A percentile compares a stretch with the other conserved stretches of the same genome.
Conservation (phyloP, 2,797 vertebrate species). For the Poliocrania exsul region DNA sequence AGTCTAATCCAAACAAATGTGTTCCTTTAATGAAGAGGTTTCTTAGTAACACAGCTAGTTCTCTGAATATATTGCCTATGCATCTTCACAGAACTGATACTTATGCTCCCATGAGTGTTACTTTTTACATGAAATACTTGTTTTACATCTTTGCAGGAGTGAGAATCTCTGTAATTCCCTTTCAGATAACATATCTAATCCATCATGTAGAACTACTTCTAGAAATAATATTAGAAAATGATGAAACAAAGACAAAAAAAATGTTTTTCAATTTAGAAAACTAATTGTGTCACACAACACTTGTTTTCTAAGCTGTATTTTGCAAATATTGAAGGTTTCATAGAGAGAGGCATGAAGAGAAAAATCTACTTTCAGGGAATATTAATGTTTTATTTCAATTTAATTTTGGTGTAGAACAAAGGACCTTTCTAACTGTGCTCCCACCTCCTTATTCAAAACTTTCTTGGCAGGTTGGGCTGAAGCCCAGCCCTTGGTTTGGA, state of each 20-base stretch:
- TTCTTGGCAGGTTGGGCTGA: background rate
- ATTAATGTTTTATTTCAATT: background rate
- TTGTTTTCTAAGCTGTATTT: background rate
- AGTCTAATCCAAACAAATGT: conserved; percentile 43
- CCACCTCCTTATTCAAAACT: background rate
- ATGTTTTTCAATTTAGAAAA: background rate
- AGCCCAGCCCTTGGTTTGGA: background rate
- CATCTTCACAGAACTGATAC: background rate
- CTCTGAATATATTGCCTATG: background rate
- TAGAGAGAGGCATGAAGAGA: background rate
- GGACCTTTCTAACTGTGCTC: background rate
- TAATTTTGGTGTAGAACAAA: background rate
- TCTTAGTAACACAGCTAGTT: background rate
- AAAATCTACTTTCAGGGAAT: background rate
- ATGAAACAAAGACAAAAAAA: background rate
- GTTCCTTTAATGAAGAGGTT: conserved; percentile 33
- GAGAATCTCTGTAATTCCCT: background rate
- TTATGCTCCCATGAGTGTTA: conserved; percentile 6
- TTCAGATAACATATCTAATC: background rate
- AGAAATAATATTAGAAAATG: background rate
- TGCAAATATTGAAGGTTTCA: background rate
- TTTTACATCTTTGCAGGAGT: background rate
- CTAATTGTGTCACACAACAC: background rate
- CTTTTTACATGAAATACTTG: conserved; percentile 6
- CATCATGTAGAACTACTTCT: background rate